phyloP scores from a whole-genome alignment of 2,797 vertebrate species.

The Coendou prehensilis region DNA sequence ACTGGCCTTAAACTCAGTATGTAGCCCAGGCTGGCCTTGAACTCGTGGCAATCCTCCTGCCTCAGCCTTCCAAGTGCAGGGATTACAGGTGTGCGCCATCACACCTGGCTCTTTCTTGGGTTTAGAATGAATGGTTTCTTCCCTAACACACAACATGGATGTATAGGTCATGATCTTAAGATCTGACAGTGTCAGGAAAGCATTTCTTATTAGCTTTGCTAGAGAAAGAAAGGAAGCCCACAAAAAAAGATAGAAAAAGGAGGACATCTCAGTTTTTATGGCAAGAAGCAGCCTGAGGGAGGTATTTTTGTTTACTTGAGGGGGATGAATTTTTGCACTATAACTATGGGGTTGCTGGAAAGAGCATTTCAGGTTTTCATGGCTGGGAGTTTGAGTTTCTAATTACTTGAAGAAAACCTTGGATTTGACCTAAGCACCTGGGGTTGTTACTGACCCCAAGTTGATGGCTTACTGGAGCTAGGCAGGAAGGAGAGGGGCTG shows the following conservation, averaged over 20 bases:
- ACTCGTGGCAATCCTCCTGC: not conserved
- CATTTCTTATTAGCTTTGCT: slow-evolving; percentile 34
- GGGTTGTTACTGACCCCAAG: not conserved
- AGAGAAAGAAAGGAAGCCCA: slow-evolving; percentile 41
- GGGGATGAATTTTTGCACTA: not conserved
- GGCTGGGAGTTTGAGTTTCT: slow-evolving; percentile 44
- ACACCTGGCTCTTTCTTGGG: not conserved
- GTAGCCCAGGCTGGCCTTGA: not conserved
- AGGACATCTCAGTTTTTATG: not conserved
- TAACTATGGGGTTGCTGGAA: not conserved
- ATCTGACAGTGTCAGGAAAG: slow-evolving; percentile 38
- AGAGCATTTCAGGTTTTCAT: slow-evolving; percentile 47
- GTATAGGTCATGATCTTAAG: not conserved
- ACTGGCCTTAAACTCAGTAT: not conserved
- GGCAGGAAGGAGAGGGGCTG: not conserved
- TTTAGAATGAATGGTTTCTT: slow-evolving; percentile 29
- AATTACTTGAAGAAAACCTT: slow-evolving; percentile 15
- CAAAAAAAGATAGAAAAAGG: not conserved
- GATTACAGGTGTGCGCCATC: not conserved
- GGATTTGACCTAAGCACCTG: slow-evolving; percentile 3
- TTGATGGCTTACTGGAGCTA: not conserved
- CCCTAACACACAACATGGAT: slow-evolving; percentile 45
- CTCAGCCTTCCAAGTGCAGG: not conserved
- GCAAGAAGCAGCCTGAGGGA: not conserved
- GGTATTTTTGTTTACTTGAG: slow-evolving; percentile 18